A percentile compares a stretch with the other conserved stretches of the same genome.
phyloP scores from a whole-genome alignment of 2,113 vertebrate species.

The Datnioides undecimradiatus region DNA sequence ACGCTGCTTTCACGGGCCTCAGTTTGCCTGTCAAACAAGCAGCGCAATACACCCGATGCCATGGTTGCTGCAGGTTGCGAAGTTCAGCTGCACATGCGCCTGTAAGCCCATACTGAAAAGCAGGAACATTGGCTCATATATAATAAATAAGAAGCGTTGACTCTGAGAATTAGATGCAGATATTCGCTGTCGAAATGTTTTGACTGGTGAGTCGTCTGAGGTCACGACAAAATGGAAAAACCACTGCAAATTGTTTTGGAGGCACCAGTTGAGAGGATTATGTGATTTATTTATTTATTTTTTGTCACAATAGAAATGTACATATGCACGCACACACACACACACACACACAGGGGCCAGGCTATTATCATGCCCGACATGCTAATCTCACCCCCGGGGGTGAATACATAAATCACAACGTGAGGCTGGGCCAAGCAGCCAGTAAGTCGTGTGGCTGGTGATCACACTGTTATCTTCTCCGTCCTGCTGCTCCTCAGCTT shows the following conservation, averaged over 20 bases:
- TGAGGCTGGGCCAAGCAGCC: conserved; percentile 33
- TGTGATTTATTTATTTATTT: too few species aligned
- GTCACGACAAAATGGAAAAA: conserved; percentile 37
- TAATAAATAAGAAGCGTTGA: neutral
- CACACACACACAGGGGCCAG: conserved; percentile 19
- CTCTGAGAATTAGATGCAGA: neutral
- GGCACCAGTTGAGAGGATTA: conserved; percentile 35
- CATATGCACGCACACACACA: conserved; percentile 3
- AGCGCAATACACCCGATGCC: too few species aligned
- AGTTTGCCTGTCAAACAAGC: too few species aligned
- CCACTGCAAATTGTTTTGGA: conserved; percentile 37
- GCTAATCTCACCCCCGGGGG: conserved; percentile 69
- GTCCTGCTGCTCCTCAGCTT: conserved; percentile 64
- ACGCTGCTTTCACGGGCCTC: neutral
- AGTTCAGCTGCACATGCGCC: neutral
- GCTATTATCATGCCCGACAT: conserved; percentile 67
- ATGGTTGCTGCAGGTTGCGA: too few species aligned
- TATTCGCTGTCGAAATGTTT: conserved; percentile 13
- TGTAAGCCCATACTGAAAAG: neutral
- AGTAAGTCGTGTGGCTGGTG: conserved; percentile 65
- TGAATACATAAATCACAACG: conserved; percentile 59
- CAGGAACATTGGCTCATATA: neutral
- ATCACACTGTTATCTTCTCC: conserved; percentile 67
- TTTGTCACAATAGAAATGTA: conserved; percentile 37
- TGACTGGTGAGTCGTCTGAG: neutral